Evolutionary conservation across 2,888 invertebrate species (phyloP).

Genomic region (Pachymerium ferrugineum): DNA sequence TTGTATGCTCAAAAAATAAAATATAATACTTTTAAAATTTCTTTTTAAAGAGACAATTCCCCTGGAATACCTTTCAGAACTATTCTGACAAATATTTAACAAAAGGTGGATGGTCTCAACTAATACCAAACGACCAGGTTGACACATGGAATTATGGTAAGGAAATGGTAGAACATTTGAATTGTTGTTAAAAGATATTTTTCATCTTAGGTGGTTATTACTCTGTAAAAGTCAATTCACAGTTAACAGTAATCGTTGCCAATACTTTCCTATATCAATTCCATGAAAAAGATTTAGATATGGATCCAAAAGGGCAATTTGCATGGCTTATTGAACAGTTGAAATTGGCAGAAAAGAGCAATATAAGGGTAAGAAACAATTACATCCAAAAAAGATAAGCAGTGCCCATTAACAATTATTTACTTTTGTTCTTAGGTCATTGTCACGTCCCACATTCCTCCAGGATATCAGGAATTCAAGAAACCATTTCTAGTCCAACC

Average conservation of each 20-base stretch:
- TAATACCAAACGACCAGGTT: constrained; percentile 10
- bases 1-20: background rate
- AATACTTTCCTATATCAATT: constrained; percentile 30
- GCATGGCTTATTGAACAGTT: constrained; percentile 23
- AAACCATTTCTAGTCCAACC: background rate
- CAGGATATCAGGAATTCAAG: background rate
- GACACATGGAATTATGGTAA: background rate
- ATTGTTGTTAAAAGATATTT: no score
- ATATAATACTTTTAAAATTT: background rate
- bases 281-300: background rate
- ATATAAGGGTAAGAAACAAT: constrained; percentile 25
- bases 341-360: background rate
- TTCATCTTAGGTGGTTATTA: constrained; percentile 30
- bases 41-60: constrained; percentile 7
- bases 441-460: background rate
- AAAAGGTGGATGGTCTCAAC: background rate
- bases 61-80: background rate
- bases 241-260: constrained; percentile 28
- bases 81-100: background rate
- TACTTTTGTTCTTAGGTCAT: background rate
- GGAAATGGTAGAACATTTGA: no score
- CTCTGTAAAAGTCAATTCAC: background rate
- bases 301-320: constrained; percentile 33
- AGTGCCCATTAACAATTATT: background rate
- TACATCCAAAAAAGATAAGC: background rate